Evolutionary conservation across 2,113 vertebrate genomes (phyloP), one percentile per base, ranked within the genome.

Genomic region (Lontra canadensis): DNA sequence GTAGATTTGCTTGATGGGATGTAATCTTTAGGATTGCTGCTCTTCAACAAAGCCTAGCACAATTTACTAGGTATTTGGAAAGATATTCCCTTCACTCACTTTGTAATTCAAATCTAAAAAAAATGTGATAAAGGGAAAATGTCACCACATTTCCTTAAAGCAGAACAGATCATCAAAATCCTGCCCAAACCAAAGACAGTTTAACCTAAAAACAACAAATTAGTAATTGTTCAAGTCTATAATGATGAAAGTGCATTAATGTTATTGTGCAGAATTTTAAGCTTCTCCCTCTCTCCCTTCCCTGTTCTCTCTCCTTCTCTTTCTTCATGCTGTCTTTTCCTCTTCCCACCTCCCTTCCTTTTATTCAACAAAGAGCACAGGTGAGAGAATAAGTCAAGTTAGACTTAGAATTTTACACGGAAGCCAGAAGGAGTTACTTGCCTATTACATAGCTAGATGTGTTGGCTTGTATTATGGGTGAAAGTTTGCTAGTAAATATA

Each of bases 21-120:
- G 55, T 4, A 12, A 4, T 17, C 21, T 21, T 59, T 59, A 65
- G 26, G 11, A 36, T 59, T 15, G 13, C 0, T 1, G 1, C 18
- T 26, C 21, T 44, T 69, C 29, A 34, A 7, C 49, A 36, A 1
- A 55, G 39, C 18, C 7, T 0, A 15, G 23, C 0, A 2, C 1
- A 4, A 7, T 61, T 14, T 15, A 4, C 1, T 1, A 1, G n/a
- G 11, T 7, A 0, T 52, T 49, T 2, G 17, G 42, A 57, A 6
- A 6, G 34, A 39, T 55, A 57, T 39, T 78, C 31, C 17, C 15
- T 65, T 36, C 31, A 17, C 6, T 88, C 21, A 55, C 42, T 71
- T 52, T 88, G 49, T 39, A 4, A 79, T 44, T 80, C 29, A 93
- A 36, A 31, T 83, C 23, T 74, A 29, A 26, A 36, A 6, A 78